Conservation (phyloP, 1,140 invertebrate genomes). For the Caenorhabditis inopinata region DNA sequence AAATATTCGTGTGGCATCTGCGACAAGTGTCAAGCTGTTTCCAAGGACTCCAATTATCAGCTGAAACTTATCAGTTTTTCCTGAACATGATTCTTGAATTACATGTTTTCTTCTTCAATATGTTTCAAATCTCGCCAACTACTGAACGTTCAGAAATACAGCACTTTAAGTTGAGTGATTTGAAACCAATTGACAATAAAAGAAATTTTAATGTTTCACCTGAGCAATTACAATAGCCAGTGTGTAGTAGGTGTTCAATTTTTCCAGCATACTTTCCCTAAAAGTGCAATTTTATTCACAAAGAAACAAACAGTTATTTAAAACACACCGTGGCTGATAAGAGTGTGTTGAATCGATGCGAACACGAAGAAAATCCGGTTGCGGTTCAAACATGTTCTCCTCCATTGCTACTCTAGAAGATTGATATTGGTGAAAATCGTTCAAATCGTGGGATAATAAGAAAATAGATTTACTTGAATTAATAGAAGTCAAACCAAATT, state of each 20-base stretch:
- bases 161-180: no score
- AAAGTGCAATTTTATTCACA: background rate
- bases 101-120: no score
- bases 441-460: no score
- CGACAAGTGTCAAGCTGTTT: background rate
- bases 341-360: conserved; percentile 23
- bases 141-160: no score
- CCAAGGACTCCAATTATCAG: background rate
- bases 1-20: background rate
- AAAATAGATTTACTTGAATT: no score
- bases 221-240: background rate
- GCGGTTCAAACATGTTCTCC: conserved; percentile 22
- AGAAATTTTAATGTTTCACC: background rate
- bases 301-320: background rate
- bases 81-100: no score
- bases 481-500: no score
- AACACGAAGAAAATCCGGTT: conserved; percentile 19
- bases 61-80: background rate
- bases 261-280: conserved; percentile 21
- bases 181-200: background rate
- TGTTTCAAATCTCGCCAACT: no score
- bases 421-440: background rate
- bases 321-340: conserved; percentile 13
- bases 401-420: conserved; percentile 18
- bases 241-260: conserved; percentile 17